These are phyloP conservation scores for Leucophora obtusa DNA, from an alignment of 2,888 invertebrate genomes.

Conservation along the genomic window DNA sequence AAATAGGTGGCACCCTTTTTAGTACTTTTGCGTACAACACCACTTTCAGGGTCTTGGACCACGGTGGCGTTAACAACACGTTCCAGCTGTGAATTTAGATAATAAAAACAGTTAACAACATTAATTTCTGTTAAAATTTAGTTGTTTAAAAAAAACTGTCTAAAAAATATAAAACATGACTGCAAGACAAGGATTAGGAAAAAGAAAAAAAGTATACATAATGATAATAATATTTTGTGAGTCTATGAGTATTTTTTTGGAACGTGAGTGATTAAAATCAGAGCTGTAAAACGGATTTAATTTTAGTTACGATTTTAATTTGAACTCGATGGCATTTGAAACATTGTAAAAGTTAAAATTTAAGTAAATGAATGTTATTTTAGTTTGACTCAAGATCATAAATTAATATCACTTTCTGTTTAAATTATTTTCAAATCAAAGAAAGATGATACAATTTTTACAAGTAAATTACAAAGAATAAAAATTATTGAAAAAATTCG, in stretches of 20 bases:
- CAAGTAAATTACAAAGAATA: no score
- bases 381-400: no score
- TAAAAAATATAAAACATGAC: constrained; percentile 5
- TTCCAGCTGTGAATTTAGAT: constrained; percentile 71
- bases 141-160: background rate
- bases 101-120: background rate
- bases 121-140: background rate
- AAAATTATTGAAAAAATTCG: no score
- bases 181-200: constrained; percentile 28
- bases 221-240: constrained; percentile 2
- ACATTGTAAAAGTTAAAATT: no score
- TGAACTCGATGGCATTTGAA: no score
- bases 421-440: no score
- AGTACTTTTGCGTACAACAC: constrained; percentile 78
- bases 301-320: no score
- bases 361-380: no score
- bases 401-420: no score
- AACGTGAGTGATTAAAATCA: constrained; percentile 35
- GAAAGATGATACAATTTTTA: no score
- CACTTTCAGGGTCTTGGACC: constrained; percentile 80
- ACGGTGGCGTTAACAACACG: constrained; percentile 74
- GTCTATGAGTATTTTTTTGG: background rate
- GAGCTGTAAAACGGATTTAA: constrained; percentile 41
- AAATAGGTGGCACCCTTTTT: constrained; percentile 79
- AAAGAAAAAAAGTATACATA: constrained; percentile 7